Evolutionary conservation across 92 coral and sea anemone species (phyloP).

Genomic region (Palythoa grandiflora): DNA sequence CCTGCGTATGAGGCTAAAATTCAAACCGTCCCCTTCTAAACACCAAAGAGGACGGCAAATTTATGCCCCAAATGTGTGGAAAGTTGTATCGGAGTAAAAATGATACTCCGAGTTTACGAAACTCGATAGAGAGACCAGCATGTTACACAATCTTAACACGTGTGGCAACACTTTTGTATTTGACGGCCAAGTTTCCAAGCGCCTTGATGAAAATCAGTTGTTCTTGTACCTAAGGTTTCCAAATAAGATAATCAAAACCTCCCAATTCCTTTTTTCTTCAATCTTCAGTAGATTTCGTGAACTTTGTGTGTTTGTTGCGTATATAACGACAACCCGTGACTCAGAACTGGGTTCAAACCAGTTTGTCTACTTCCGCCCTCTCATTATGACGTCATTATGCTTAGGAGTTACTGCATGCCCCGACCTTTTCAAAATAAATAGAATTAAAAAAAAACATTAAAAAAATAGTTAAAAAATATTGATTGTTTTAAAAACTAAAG

Average conservation of each 20-base stretch:
- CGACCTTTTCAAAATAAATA: too few species aligned
- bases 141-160: slow-evolving; percentile 3
- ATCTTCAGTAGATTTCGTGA: neutral
- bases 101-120: slow-evolving; percentile 40
- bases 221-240: neutral
- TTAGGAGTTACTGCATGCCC: too few species aligned
- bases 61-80: slow-evolving; percentile 47
- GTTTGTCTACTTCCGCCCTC: slow-evolving; percentile 34
- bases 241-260: neutral
- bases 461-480: too few species aligned
- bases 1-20: slow-evolving; percentile 38
- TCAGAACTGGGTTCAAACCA: slow-evolving; percentile 27
- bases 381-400: slow-evolving; percentile 38
- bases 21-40: slow-evolving; percentile 35
- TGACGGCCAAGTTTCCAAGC: neutral
- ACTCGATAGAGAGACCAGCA: slow-evolving; percentile 48
- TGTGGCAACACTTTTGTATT: slow-evolving; percentile 6
- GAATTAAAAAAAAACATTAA: too few species aligned
- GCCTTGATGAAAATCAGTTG: neutral
- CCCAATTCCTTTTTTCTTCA: neutral
- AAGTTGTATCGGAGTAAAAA: slow-evolving; percentile 46
- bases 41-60: slow-evolving; percentile 40
- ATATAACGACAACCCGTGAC: neutral
- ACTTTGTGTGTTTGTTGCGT: neutral
- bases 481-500: neutral